Percentiles rank a stretch among this genome's conserved stretches.
Evolutionary conservation across 2,888 invertebrate genomes (phyloP).

Genomic region (Patella ulyssiponensis): DNA sequence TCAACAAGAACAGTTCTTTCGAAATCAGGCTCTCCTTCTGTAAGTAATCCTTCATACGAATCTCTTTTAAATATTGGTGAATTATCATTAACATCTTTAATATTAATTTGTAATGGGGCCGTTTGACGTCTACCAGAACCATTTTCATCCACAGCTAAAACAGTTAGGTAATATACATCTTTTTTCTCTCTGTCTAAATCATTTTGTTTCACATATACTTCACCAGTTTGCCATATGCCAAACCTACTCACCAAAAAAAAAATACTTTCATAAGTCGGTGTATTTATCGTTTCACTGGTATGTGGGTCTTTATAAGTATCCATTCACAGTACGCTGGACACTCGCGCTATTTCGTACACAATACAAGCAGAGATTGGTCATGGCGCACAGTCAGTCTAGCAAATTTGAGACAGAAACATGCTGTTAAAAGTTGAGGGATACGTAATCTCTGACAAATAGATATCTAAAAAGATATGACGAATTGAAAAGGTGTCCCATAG

Average conservation of each 20-base stretch:
- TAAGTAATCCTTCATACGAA: neutral
- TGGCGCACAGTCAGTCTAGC: no score
- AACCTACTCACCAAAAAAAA: conserved; percentile 73
- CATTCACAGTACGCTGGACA: no score
- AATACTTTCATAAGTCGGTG: no score
- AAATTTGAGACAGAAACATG: no score
- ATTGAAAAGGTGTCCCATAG: no score
- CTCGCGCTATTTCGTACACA: no score
- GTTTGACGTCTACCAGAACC: conserved; percentile 15
- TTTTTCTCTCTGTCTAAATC: conserved; percentile 18
- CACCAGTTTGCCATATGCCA: conserved; percentile 80
- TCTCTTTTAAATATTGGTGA: conserved; percentile 10
- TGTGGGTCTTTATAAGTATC: no score
- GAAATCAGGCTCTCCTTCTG: neutral
- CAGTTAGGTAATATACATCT: conserved; percentile 15
- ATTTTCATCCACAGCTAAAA: conserved; percentile 18
- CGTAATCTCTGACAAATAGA: no score
- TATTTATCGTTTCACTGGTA: no score
- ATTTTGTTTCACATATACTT: conserved; percentile 76
- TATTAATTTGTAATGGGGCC: conserved; percentile 8
- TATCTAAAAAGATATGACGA: no score
- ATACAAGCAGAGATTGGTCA: no score
- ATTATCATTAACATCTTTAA: conserved; percentile 23
- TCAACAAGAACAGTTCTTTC: neutral
- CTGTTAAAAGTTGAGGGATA: no score